Conservation (phyloP, 2,113 vertebrate genomes). For the Pangasianodon hypophthalmus region DNA sequence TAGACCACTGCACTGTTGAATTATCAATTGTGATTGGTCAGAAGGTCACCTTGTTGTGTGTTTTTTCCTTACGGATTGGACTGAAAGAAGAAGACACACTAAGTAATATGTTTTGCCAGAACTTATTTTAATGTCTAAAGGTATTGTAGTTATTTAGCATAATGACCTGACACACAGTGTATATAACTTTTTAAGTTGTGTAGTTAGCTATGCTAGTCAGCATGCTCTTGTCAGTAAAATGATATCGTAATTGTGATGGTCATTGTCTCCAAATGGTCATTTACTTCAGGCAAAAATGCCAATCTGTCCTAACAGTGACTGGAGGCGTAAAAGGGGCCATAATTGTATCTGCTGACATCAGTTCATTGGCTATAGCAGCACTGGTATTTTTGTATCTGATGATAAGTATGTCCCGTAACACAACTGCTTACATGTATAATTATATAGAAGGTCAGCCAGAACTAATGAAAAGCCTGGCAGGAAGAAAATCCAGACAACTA, state of each 20-base stretch:
- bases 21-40: neutral
- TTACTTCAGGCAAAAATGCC: neutral
- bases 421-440: neutral
- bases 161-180: neutral
- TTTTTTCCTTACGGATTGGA: neutral
- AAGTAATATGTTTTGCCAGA: neutral
- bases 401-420: neutral
- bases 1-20: neutral
- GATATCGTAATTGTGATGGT: too few relatives aligned
- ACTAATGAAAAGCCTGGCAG: neutral
- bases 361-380: neutral
- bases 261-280: neutral
- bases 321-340: neutral
- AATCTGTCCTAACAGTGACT: neutral
- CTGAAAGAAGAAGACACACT: neutral
- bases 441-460: neutral
- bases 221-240: neutral
- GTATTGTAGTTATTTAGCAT: neutral
- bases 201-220: neutral
- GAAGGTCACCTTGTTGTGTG: neutral
- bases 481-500: neutral
- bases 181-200: neutral
- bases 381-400: neutral
- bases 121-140: neutral
- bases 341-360: neutral